Percentiles rank a stretch among this genome's conserved stretches.
Conservation (phyloP, 2,888 invertebrate species). For the Alitta virens region DNA sequence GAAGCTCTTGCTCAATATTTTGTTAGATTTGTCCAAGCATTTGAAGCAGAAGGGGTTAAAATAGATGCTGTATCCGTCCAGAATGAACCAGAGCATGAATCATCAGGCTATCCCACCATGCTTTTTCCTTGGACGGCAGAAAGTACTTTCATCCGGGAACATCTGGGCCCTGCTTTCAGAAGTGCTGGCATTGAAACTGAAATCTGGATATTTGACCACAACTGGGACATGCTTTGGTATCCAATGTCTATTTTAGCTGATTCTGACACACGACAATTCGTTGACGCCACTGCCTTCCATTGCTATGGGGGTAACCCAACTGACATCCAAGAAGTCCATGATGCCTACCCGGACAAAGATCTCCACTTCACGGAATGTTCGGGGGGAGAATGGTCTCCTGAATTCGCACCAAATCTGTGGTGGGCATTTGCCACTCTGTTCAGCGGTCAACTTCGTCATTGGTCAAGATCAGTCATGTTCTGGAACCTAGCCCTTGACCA, state of each 20-base stretch:
- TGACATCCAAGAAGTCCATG: slow-evolving; percentile 8
- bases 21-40: slow-evolving; percentile 24
- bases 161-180: slow-evolving; percentile 21
- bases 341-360: slow-evolving; percentile 21
- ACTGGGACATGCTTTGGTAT: slow-evolving; percentile 25
- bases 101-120: slow-evolving; percentile 27
- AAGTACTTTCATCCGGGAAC: slow-evolving; percentile 15
- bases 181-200: slow-evolving; percentile 17
- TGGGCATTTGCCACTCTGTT: slow-evolving; percentile 26
- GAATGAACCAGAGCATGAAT: slow-evolving; percentile 26
- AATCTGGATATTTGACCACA: slow-evolving; percentile 26
- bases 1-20: slow-evolving; percentile 23
- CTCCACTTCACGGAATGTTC: slow-evolving; percentile 29
- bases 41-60: slow-evolving; percentile 19
- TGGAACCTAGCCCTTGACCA: slow-evolving; percentile 29
- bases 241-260: slow-evolving; percentile 22
- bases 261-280: slow-evolving; percentile 15
- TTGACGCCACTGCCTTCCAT: slow-evolving; percentile 25
- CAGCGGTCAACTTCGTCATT: slow-evolving; percentile 22
- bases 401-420: slow-evolving; percentile 20
- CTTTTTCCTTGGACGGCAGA: slow-evolving; percentile 13
- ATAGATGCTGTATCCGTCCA: slow-evolving; percentile 26
- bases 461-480: slow-evolving; percentile 20
- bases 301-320: slow-evolving; percentile 24
- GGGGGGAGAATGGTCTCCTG: slow-evolving; percentile 21